Evolutionary conservation across 1,140 invertebrate species (phyloP), one percentile per base, ranked within the genome.

Genomic region (Latrodectus geometricus): DNA sequence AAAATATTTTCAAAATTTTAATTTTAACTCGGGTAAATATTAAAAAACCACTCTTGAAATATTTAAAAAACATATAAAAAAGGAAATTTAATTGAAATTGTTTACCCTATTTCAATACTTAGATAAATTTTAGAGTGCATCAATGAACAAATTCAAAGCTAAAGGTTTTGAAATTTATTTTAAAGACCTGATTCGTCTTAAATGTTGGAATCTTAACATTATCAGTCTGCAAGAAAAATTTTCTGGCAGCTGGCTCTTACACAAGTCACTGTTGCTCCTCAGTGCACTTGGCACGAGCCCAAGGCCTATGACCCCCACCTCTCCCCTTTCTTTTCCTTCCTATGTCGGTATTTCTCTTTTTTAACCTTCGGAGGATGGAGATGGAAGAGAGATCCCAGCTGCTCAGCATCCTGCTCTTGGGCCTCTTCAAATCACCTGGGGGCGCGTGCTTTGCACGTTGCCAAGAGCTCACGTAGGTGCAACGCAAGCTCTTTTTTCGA

Each of bases 341-440:
- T 80, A 52, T 80, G 78, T 80, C 78, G 78, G 78, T 69, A 69
- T 80, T 78, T 79, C 61, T 80, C 61, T 78, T 78, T 78, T 78
- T 78, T 80, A 80, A 80, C 82, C 61, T 84, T 68, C 83, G 74
- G 72, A 77, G 82, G 82, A 77, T 76, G 82, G 73, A 85, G 74
- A 82, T 82, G 80, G 82, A 69, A 70, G 83, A 86, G 83, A 70
- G 74, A 86, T 78, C 83, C 83, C 83, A 86, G 83, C 83, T 86
- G 83, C 83, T 78, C 20, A 17, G 65, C 82, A 85, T 85, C 82
- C 83, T 73, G 83, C 83, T 78, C 75, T 17, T 49, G 83, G 83
- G 83, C 83, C 74, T 86, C 82, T 69, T 70, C n/a, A 54, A 82
- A 74, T 74, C 82, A 76, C 82, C 72, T 84, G 82, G 72, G 70